phyloP scores from a whole-genome alignment of 1,140 invertebrate genomes.

The Nomia melanderi region DNA sequence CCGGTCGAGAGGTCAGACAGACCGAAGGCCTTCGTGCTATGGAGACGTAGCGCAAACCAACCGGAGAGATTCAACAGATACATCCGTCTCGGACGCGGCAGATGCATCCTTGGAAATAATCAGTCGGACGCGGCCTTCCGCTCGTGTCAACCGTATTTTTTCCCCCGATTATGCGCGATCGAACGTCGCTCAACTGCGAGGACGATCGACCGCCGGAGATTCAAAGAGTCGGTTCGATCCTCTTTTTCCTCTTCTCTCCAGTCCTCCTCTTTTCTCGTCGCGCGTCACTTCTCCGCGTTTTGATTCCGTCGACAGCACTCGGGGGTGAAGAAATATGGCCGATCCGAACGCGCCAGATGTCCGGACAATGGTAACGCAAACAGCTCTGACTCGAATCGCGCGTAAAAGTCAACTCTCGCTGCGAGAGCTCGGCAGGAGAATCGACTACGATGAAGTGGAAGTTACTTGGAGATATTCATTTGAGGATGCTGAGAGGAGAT shows the following conservation, averaged over 20 bases:
- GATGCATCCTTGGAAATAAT: slow-evolving; percentile 63
- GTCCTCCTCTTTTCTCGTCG: too few relatives aligned
- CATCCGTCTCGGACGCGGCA: slow-evolving; percentile 42
- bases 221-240: slow-evolving; percentile 15
- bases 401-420: neutral
- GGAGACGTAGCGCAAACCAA: slow-evolving; percentile 54
- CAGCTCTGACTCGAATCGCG: neutral
- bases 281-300: neutral
- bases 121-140: slow-evolving; percentile 42
- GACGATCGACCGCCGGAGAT: neutral
- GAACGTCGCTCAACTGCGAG: neutral
- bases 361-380: neutral
- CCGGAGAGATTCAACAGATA: slow-evolving; percentile 52
- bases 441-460: neutral
- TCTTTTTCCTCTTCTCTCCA: too few relatives aligned
- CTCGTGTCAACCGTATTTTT: slow-evolving; percentile 50
- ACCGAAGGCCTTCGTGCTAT: slow-evolving; percentile 37
- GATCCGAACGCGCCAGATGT: too few relatives aligned
- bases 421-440: neutral
- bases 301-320: neutral
- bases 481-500: neutral
- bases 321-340: neutral
- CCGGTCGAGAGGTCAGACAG: slow-evolving; percentile 56
- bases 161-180: slow-evolving; percentile 5
- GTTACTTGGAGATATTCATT: neutral